phyloP scores from a whole-genome alignment of 2,113 vertebrate species.

The Platycercus adscitus region DNA sequence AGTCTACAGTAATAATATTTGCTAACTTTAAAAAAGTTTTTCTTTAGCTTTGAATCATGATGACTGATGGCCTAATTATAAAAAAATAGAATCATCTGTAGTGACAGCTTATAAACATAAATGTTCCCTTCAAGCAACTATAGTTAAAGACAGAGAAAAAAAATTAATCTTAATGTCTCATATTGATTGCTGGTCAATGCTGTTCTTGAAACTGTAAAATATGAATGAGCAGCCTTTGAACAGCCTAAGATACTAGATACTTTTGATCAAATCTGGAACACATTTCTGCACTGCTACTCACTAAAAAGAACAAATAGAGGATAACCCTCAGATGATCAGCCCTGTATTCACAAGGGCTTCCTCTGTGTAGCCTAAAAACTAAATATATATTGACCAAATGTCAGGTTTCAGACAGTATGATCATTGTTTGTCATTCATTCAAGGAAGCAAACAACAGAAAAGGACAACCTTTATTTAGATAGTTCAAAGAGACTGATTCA shows the following conservation, averaged over 20 bases:
- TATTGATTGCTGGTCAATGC: slow-evolving; percentile 50
- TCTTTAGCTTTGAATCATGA: neutral
- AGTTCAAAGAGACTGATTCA: neutral
- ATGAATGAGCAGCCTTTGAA: slow-evolving; percentile 63
- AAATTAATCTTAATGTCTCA: neutral
- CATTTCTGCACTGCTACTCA: neutral
- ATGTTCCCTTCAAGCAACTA: neutral
- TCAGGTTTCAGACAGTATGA: neutral
- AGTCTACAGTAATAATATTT: neutral
- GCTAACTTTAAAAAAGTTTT: neutral
- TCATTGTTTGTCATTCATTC: neutral
- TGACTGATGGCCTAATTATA: neutral
- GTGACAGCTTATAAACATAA: neutral
- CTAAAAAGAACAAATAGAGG: slow-evolving; percentile 65
- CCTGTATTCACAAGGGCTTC: neutral
- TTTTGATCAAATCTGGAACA: slow-evolving; percentile 60
- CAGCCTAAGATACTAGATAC: slow-evolving; percentile 10
- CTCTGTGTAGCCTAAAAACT: neutral
- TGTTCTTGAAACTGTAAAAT: slow-evolving; percentile 51
- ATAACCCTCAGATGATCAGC: slow-evolving; percentile 26
- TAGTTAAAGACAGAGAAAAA: neutral
- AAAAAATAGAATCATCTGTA: neutral
- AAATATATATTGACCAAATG: slow-evolving; percentile 8
- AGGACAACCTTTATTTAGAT: neutral
- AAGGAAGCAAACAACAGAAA: neutral